phyloP scores from a whole-genome alignment of 2,797 vertebrate species.

The Podarcis siculus region DNA sequence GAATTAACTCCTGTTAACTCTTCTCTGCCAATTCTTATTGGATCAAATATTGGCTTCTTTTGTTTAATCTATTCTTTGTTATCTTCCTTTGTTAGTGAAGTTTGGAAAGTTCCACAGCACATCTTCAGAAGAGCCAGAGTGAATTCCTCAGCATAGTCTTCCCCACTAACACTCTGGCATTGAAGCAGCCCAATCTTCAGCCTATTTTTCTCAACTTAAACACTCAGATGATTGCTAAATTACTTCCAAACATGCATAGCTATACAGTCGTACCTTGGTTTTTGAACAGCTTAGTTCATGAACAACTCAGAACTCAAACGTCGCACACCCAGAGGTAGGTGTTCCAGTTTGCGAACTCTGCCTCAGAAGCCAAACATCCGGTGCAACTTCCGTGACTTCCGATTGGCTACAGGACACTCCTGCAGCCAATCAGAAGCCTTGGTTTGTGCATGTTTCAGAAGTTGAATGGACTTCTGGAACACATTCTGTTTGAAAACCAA shows the following conservation, averaged over 20 bases:
- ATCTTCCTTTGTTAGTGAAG: slow-evolving; percentile 16
- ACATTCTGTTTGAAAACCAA: too few species aligned
- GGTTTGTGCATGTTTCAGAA: too few species aligned
- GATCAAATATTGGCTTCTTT: slow-evolving; percentile 9
- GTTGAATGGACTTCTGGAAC: too few species aligned
- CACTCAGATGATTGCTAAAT: neutral
- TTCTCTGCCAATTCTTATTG: slow-evolving; percentile 14
- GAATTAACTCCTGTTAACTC: slow-evolving; percentile 17
- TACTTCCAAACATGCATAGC: neutral
- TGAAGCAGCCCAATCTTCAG: neutral
- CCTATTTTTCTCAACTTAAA: neutral
- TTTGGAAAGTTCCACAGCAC: neutral
- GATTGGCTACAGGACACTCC: too few species aligned
- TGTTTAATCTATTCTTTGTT: neutral
- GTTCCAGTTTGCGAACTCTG: too few species aligned
- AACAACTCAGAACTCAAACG: too few species aligned
- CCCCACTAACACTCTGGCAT: neutral
- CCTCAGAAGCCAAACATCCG: too few species aligned
- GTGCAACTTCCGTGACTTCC: too few species aligned
- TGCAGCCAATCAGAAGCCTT: too few species aligned
- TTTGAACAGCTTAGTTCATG: too few species aligned
- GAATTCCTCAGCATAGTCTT: neutral
- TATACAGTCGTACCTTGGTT: too few species aligned
- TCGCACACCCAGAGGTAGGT: too few species aligned
- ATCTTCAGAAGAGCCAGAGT: neutral